These are phyloP conservation scores for Intellagama lesueurii DNA, from an alignment of 2,797 vertebrate genomes.

Conservation along the genomic window DNA sequence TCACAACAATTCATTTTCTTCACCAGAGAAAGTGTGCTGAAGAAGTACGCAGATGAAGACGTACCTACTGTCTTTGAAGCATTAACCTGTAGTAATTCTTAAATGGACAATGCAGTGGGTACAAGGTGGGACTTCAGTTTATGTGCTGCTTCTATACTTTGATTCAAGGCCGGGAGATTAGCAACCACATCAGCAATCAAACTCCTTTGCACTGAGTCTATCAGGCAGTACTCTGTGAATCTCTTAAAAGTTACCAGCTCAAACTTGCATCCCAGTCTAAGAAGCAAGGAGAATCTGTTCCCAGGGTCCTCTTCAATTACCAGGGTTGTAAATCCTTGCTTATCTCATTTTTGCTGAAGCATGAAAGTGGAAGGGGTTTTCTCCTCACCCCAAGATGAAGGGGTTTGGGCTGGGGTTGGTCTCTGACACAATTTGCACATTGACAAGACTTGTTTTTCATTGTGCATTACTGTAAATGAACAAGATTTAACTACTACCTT, in stretches of 20 bases:
- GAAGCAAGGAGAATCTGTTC: not conserved
- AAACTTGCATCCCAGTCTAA: not conserved
- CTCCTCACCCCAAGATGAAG: too few relatives aligned
- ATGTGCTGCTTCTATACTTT: not conserved
- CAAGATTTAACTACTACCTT: too few relatives aligned
- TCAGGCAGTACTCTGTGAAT: not conserved
- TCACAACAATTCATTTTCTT: constrained; percentile 18
- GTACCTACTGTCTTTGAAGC: not conserved
- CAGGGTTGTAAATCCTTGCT: too few relatives aligned
- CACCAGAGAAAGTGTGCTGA: constrained; percentile 4
- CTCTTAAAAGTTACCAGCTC: not conserved
- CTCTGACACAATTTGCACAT: too few relatives aligned
- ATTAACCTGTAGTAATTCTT: not conserved
- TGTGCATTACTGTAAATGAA: too few relatives aligned
- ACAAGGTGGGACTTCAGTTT: not conserved
- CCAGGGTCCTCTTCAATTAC: too few relatives aligned
- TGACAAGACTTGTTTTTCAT: too few relatives aligned
- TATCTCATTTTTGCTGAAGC: too few relatives aligned
- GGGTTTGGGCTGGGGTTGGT: too few relatives aligned
- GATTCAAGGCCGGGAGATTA: not conserved
- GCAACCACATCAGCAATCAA: not conserved
- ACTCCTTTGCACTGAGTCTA: not conserved
- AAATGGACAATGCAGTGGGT: not conserved
- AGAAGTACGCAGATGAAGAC: constrained; percentile 6
- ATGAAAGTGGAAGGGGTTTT: too few relatives aligned